A percentile compares a stretch with the other conserved stretches of the same genome.
phyloP scores from a whole-genome alignment of 2,888 invertebrate genomes.

The Acholoe squamosa region DNA sequence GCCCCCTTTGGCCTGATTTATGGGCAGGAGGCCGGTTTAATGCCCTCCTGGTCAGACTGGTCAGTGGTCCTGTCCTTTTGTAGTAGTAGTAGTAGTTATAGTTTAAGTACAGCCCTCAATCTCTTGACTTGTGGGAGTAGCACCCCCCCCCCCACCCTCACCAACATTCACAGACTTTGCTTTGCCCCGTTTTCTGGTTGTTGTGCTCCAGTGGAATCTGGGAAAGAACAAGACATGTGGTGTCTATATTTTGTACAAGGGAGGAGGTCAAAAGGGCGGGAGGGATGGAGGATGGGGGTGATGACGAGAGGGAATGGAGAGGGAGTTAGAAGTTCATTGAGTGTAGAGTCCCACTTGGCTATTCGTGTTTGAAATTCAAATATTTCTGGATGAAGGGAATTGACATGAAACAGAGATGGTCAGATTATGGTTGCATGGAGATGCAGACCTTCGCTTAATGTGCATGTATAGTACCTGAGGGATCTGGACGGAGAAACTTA shows the following conservation, averaged over 20 bases:
- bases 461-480: not conserved
- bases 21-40: not conserved
- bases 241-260: too few relatives aligned
- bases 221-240: too few relatives aligned
- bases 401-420: slow-evolving; percentile 56
- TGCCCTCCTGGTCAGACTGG: not conserved
- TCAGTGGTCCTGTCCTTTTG: slow-evolving; percentile 2
- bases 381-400: slow-evolving; percentile 56
- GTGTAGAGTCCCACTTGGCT: slow-evolving; percentile 54
- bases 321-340: slow-evolving; percentile 9
- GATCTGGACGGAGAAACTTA: not conserved
- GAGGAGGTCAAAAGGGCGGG: not conserved
- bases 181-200: not conserved
- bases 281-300: not conserved
- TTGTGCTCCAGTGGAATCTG: not conserved
- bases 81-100: not conserved
- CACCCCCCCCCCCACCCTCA: slow-evolving; percentile 9
- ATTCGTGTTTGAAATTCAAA: slow-evolving; percentile 50
- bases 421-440: slow-evolving; percentile 1
- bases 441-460: not conserved
- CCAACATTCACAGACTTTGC: not conserved
- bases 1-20: slow-evolving; percentile 30
- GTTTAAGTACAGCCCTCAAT: too few relatives aligned
- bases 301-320: not conserved
- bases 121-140: not conserved